These are phyloP conservation scores for Bombyx mori DNA, from an alignment of 1,140 invertebrate genomes.

Conservation along the genomic window DNA sequence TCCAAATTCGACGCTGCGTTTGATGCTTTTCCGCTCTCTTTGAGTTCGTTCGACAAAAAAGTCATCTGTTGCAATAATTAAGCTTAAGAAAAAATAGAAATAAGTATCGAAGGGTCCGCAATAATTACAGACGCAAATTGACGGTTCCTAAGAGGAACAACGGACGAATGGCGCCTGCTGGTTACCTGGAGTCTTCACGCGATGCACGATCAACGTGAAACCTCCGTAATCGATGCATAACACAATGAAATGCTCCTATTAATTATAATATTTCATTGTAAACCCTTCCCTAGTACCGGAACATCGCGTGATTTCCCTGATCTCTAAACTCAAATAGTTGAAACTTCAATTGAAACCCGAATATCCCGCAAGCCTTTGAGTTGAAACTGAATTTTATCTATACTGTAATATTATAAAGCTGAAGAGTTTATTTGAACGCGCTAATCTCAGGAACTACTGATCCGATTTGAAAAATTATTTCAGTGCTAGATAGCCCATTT, in stretches of 20 bases:
- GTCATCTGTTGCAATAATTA: conserved; percentile 71
- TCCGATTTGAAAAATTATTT: too few relatives aligned
- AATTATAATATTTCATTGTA: too few relatives aligned
- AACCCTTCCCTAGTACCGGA: too few relatives aligned
- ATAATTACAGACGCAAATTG: conserved; percentile 70
- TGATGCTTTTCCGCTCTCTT: conserved; percentile 71
- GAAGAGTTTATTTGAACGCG: too few relatives aligned
- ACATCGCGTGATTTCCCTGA: too few relatives aligned
- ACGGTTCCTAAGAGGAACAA: conserved; percentile 56
- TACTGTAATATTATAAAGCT: too few relatives aligned
- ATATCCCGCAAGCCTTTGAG: conserved; percentile 16
- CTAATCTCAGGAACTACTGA: too few relatives aligned
- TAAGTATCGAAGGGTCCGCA: conserved; percentile 70
- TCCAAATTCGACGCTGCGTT: conserved; percentile 69
- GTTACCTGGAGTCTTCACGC: conserved; percentile 48
- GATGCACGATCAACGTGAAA: conserved; percentile 12
- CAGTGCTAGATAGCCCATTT: too few relatives aligned
- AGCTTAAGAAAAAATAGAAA: conserved; percentile 65
- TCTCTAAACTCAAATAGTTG: too few relatives aligned
- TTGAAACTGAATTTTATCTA: conserved; percentile 13
- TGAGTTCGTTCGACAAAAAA: conserved; percentile 70
- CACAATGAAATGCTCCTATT: too few relatives aligned
- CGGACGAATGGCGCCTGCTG: conserved; percentile 53
- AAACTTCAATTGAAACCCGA: too few relatives aligned
- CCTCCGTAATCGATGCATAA: neutral